Conservation (phyloP, 1,140 invertebrate species). For the Dinoponera quadriceps region DNA sequence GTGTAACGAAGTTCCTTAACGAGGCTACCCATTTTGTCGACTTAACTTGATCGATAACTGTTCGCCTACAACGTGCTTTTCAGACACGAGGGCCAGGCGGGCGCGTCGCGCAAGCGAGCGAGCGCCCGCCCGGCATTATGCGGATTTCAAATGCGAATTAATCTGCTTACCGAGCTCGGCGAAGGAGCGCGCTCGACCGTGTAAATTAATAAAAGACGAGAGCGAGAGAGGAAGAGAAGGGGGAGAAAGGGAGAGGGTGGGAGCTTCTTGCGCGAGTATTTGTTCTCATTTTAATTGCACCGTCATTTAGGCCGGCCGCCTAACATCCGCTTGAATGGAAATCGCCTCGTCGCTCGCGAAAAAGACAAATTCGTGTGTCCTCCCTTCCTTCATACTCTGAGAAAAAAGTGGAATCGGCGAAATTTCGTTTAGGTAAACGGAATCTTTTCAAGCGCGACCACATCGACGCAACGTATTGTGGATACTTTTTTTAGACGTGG, state of each 20-base stretch:
- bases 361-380: too few relatives aligned
- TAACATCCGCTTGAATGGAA: background rate
- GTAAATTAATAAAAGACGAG: slow-evolving; percentile 50
- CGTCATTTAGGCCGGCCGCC: slow-evolving; percentile 3
- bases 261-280: slow-evolving; percentile 7
- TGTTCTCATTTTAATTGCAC: slow-evolving; percentile 34
- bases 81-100: slow-evolving; percentile 59
- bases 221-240: slow-evolving; percentile 1
- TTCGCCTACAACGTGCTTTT: slow-evolving; percentile 72
- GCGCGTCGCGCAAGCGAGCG: slow-evolving; percentile 55
- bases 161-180: slow-evolving; percentile 56
- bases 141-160: slow-evolving; percentile 64
- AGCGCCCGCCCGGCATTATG: slow-evolving; percentile 39
- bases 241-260: background rate
- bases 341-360: background rate
- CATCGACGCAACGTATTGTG: too few relatives aligned
- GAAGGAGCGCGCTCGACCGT: slow-evolving; percentile 57
- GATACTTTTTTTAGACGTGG: too few relatives aligned
- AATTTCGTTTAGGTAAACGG: too few relatives aligned
- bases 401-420: too few relatives aligned
- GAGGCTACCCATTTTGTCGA: slow-evolving; percentile 81
- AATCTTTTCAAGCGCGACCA: too few relatives aligned
- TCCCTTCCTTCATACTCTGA: too few relatives aligned
- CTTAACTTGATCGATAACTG: slow-evolving; percentile 81
- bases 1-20: slow-evolving; percentile 81